Percentiles rank a stretch among this genome's conserved stretches.
Evolutionary conservation across 2,888 invertebrate species (phyloP).

Genomic region (Drosophila buzzatii): DNA sequence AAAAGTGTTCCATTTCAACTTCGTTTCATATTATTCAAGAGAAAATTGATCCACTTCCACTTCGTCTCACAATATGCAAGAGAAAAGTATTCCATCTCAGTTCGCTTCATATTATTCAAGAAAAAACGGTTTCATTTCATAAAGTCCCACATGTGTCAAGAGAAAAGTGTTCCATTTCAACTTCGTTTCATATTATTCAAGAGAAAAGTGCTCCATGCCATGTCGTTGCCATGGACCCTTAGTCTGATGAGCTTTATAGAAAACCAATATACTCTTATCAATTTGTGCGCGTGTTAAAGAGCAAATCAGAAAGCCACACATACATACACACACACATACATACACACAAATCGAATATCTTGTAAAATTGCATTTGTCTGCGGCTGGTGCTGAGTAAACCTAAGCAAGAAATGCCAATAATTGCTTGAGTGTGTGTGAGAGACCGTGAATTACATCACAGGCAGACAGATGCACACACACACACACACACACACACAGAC

Average conservation of each 20-base stretch:
- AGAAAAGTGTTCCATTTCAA: no score
- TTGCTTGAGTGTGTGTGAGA: slow-evolving; percentile 18
- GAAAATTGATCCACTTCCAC: no score
- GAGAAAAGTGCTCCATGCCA: no score
- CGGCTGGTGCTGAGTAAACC: slow-evolving; percentile 27
- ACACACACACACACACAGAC: background rate
- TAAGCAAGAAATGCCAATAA: slow-evolving; percentile 11
- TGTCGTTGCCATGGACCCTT: no score
- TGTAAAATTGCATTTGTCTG: slow-evolving; percentile 41
- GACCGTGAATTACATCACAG: slow-evolving; percentile 52
- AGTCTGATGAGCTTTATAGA: background rate
- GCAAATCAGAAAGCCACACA: slow-evolving; percentile 3
- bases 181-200: no score
- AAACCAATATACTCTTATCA: background rate
- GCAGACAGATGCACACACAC: slow-evolving; percentile 6
- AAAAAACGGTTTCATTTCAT: no score
- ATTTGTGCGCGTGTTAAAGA: background rate
- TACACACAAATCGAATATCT: slow-evolving; percentile 3
- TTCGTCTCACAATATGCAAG: no score
- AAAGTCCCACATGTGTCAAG: no score
- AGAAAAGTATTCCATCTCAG: no score
- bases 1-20: no score
- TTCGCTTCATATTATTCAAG: no score
- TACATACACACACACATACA: background rate
- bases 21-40: no score